These are phyloP conservation scores for Macroramphosus scolopax DNA, from an alignment of 2,797 vertebrate genomes.

Conservation along the genomic window DNA sequence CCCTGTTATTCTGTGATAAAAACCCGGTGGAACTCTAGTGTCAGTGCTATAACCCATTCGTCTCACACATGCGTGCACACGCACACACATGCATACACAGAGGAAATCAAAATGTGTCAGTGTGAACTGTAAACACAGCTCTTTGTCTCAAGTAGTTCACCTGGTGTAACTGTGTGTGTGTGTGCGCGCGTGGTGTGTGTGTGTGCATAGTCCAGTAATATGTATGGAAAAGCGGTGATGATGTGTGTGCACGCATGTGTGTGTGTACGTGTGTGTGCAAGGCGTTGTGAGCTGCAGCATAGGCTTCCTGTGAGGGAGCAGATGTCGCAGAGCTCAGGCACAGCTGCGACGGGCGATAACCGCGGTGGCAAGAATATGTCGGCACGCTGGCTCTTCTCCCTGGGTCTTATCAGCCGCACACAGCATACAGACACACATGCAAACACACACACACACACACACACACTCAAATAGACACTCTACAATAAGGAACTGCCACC, in stretches of 20 bases:
- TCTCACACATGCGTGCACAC: slow-evolving; percentile 22
- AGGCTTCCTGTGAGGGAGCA: slow-evolving; percentile 81
- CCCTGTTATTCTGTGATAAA: slow-evolving; percentile 82
- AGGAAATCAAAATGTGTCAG: slow-evolving; percentile 55
- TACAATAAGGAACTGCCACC: slow-evolving; percentile 76
- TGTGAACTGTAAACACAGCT: slow-evolving; percentile 55
- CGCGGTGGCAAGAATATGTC: slow-evolving; percentile 77
- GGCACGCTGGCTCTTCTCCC: slow-evolving; percentile 77
- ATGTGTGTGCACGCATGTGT: slow-evolving; percentile 22
- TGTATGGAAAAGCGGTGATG: slow-evolving; percentile 36
- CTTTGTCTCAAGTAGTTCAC: slow-evolving; percentile 67
- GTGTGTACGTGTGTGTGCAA: slow-evolving; percentile 32
- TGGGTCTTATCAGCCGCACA: slow-evolving; percentile 73
- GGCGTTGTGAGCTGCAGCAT: slow-evolving; percentile 71
- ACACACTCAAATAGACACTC: slow-evolving; percentile 56
- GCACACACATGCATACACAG: slow-evolving; percentile 10
- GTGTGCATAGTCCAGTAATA: slow-evolving; percentile 22
- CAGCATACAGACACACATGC: slow-evolving; percentile 66
- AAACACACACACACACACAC: slow-evolving; percentile 31
- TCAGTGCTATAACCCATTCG: slow-evolving; percentile 49
- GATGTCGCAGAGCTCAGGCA: slow-evolving; percentile 80
- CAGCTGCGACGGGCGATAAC: slow-evolving; percentile 83
- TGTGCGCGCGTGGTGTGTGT: slow-evolving; percentile 25
- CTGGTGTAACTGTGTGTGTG: slow-evolving; percentile 47
- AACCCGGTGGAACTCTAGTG: slow-evolving; percentile 66